Percentiles rank a stretch among this genome's conserved stretches.
Conservation (phyloP, 2,888 invertebrate genomes). For the Beris morrisii region DNA sequence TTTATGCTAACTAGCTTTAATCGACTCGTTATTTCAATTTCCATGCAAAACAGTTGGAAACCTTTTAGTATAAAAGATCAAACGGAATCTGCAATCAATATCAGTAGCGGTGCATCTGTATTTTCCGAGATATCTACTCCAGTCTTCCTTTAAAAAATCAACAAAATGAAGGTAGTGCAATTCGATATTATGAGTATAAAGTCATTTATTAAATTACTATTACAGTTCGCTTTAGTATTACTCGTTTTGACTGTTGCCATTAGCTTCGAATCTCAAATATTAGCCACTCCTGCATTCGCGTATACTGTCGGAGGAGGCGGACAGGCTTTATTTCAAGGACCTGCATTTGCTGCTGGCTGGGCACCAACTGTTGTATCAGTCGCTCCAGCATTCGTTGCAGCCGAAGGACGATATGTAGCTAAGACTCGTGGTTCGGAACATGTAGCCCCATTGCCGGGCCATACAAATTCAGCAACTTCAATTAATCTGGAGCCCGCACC, state of each 20-base stretch:
- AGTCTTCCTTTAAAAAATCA: no score
- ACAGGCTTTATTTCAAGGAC: no score
- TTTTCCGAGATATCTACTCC: no score
- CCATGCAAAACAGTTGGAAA: no score
- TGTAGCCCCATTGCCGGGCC: conserved; percentile 56
- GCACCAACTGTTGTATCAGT: neutral
- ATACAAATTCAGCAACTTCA: conserved; percentile 41
- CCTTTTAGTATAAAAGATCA: no score
- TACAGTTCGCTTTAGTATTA: neutral
- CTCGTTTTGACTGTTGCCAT: neutral
- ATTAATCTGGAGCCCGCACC: conserved; percentile 57
- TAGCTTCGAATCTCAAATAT: neutral
- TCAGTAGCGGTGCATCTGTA: no score
- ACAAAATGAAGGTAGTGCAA: neutral
- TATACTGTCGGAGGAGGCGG: no score
- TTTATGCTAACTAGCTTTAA: no score
- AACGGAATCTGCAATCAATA: no score
- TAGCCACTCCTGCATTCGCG: neutral
- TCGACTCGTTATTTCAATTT: no score
- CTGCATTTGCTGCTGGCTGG: neutral
- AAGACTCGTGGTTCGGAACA: conserved; percentile 56
- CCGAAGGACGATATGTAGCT: conserved; percentile 54
- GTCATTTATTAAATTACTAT: neutral
- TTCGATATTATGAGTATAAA: neutral
- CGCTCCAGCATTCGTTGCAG: conserved; percentile 2